Base-by-base conservation (phyloP, 2,888 invertebrate genomes). In the Schizaphis graminum region DNA sequence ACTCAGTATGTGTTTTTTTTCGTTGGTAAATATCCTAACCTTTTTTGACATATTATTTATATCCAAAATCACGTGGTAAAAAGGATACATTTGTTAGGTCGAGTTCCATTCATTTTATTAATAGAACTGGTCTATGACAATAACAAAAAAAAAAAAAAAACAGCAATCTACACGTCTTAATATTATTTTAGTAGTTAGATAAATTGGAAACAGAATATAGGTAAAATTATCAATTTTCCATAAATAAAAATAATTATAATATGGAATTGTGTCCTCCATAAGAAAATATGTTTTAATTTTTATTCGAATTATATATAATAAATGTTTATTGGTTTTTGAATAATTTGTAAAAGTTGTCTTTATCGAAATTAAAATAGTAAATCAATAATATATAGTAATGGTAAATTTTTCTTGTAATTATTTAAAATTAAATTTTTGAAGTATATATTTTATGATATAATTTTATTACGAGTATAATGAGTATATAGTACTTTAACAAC, bases 11-110 rank as follows among this genome's bases (percentile, higher is more conserved):
- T 77, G 24, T 77, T 91, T 77, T 91, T 91, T 53, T 56, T 57
- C 44, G 56, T 91, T 85, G 85, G 85, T 91, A 85, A 49, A 77
- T 49, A 49, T 91, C 67, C 49, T 85, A 85, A 56, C 91, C 56
- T 56, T 91, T 91, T 85, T 85, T 57, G 91, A 91, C 91, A 85
- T 56, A 44, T 57, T 91, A 56, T 85, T 91, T 56, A 85, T 85
- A 56, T 44, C n/a, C 16, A 10, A 84, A 91, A 91, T 91, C 41
- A 84, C 21, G 56, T 28, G 84, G 53, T 28, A 41, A 21, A 53
- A 53, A 35, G 84, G 56, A 84, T 28, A 84, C 47, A 91, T 84
- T 91, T 84, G 41, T 91, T 28, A 21, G 56, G 84, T 91, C 26
- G 28, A 24, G 41, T 56, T 84, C 84, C 91, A 28, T 53, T 28